Base-by-base conservation (phyloP, 2,888 invertebrate species). In the Anticlea derivata region DNA sequence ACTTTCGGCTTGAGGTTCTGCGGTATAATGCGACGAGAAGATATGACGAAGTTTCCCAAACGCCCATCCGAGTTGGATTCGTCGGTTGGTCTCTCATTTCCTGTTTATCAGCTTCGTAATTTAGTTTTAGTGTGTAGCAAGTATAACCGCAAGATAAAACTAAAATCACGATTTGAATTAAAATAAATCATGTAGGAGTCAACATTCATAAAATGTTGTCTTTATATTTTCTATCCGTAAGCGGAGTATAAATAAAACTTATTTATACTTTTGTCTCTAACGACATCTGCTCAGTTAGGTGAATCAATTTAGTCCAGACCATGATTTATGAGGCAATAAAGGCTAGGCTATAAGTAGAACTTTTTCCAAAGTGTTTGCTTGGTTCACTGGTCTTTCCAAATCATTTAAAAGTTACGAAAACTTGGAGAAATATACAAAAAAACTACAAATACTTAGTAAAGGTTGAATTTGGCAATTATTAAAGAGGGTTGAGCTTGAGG, bases 281-380 rank as follows among this genome's bases (percentile, higher is more conserved):
- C 58, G 68, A 68, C 74, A 70, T 75, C 73, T 78, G 75, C 50
- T 57, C 65, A 75, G 76, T 81, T 75, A 77, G 68, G 47, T 51
- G 60, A 67, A 73, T 78, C 70, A 66, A 78, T 78, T 75, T 70
- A 52, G 63, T 62, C 61, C 51, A 50, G 37, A 27, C 37, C 52
- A 55, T 72, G 66, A 75, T 74, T 75, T 72, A 75, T 66, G 55
- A 38, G 13, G 56, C 52, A 49, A 61, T 75, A 68, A 69, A 68
- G 61, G 5, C 27, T 33, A 13, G 30, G 30, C 10, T 20, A 37
- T 17, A 17, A 23, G 7, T 20, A 29, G n/a, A 6, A 17, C 17
- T 5, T 7, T 29, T 51, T 35, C 27, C 6, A 11, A 27, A 34
- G 26, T 24, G 23, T 8, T 8, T 27, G 7, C 10, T 33, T 30